Conservation (phyloP, 2,888 invertebrate species). For the Sesia apiformis region DNA sequence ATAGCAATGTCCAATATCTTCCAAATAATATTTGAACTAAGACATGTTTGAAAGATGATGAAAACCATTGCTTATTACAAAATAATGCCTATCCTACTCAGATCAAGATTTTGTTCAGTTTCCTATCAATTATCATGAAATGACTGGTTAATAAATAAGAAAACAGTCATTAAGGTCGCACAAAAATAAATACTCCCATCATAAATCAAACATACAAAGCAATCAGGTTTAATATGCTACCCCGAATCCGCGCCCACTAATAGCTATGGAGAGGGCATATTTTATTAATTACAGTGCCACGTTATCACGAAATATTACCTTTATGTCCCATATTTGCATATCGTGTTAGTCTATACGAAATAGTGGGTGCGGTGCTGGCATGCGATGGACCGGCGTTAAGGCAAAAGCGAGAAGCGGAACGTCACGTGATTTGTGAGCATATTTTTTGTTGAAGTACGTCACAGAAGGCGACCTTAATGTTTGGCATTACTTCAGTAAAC, state of each 20-base stretch:
- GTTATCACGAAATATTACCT: constrained; percentile 68
- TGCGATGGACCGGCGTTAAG: constrained; percentile 31
- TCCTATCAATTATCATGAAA: too few species aligned
- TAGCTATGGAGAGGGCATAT: constrained; percentile 55
- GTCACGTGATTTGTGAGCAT: too few species aligned
- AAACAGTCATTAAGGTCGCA: constrained; percentile 40
- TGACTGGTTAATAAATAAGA: background rate
- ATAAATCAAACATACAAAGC: constrained; percentile 46
- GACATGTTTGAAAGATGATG: too few species aligned
- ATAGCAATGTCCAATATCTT: too few species aligned
- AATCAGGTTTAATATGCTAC: constrained; percentile 39
- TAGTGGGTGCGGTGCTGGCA: constrained; percentile 47
- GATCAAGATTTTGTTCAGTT: too few species aligned
- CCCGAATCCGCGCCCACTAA: constrained; percentile 45
- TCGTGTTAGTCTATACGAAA: constrained; percentile 56
- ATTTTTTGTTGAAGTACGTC: too few species aligned
- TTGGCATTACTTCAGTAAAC: too few species aligned
- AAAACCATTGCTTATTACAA: too few species aligned
- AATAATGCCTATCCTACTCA: too few species aligned
- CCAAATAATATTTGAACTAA: too few species aligned
- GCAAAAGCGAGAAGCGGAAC: constrained; percentile 6
- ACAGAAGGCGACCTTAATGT: too few species aligned
- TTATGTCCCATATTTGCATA: constrained; percentile 60
- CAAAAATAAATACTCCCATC: constrained; percentile 16
- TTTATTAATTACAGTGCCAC: constrained; percentile 64